These are phyloP conservation scores for Tenualosa thibaudeaui DNA, from an alignment of 2,797 vertebrate genomes.

Conservation along the genomic window DNA sequence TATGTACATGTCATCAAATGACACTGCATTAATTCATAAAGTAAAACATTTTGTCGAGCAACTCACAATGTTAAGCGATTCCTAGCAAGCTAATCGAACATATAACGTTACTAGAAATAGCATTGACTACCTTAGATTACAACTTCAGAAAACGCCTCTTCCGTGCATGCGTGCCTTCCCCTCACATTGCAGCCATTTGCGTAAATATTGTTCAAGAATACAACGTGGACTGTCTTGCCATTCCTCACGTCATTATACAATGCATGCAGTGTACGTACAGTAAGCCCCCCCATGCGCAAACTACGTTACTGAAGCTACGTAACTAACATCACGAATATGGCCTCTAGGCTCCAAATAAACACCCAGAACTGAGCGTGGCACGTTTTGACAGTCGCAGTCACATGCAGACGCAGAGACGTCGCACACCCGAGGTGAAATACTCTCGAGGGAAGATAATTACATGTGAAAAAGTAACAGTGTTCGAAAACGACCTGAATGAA, in stretches of 20 bases:
- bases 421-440: constrained; percentile 45
- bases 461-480: neutral
- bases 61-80: neutral
- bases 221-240: constrained; percentile 49
- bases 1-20: neutral
- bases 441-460: constrained; percentile 30
- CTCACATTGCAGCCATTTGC: constrained; percentile 39
- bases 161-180: constrained; percentile 16
- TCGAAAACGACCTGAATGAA: neutral
- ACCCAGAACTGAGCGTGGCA: constrained; percentile 49
- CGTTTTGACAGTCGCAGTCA: constrained; percentile 13
- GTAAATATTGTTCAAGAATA: constrained; percentile 62
- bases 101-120: neutral
- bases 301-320: constrained; percentile 53
- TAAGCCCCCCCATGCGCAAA: constrained; percentile 5
- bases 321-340: constrained; percentile 76
- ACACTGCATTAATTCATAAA: neutral
- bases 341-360: constrained; percentile 75
- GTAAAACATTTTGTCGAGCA: neutral
- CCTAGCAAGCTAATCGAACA: neutral
- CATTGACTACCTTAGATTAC: neutral
- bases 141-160: constrained; percentile 6
- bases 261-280: constrained; percentile 12
- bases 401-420: neutral
- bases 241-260: constrained; percentile 62